Evolutionary conservation across 2,797 vertebrate genomes (phyloP), one percentile per base, ranked within the genome.

Genomic region (Huso huso): DNA sequence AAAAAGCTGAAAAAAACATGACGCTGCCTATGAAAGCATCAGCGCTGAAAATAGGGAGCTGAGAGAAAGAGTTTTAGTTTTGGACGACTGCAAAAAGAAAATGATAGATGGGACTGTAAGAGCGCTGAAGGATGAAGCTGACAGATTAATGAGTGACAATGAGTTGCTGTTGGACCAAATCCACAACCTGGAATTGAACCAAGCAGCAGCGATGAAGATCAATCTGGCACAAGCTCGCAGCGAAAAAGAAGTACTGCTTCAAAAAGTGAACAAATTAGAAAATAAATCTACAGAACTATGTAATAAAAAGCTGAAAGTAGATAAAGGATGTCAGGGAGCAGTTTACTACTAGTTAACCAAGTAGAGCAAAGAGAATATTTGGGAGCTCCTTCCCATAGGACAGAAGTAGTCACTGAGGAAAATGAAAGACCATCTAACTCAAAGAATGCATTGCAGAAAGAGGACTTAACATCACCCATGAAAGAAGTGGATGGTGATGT

Each of bases 21-120:
- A 37, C 0, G 4, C 37, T 5, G 37, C 37, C 37, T 37, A 4
- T 18, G 4, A 62, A 11, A 65, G 0, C 0, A 2, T 74, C 7
- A 1, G 61, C 8, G 69, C 15, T 73, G 81, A 83, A 66, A 83
- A 80, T 8, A 18, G 6, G 3, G 72, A 81, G 64, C 67, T 84
- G 58, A 72, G 68, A 70, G 71, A 60, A 6, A 66, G 82, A 55
- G n/a, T 77, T 1, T 65, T 51, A 0, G 73, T 66, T 67, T 72
- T 81, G 0, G 62, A 78, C 37, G 67, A 71, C 51, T 50, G 62
- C 13, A 72, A 50, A 49, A 73, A 74, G 61, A 72, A 79, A 74
- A 67, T 61, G 0, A 61, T 69, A 37, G 37, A 37, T 68, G 67
- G 74, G 0, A 0, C 62, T 0, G 61, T 55, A 64, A 37, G 69